These are phyloP conservation scores for Lucilia cuprina DNA, from an alignment of 1,140 invertebrate genomes.

Conservation along the genomic window DNA sequence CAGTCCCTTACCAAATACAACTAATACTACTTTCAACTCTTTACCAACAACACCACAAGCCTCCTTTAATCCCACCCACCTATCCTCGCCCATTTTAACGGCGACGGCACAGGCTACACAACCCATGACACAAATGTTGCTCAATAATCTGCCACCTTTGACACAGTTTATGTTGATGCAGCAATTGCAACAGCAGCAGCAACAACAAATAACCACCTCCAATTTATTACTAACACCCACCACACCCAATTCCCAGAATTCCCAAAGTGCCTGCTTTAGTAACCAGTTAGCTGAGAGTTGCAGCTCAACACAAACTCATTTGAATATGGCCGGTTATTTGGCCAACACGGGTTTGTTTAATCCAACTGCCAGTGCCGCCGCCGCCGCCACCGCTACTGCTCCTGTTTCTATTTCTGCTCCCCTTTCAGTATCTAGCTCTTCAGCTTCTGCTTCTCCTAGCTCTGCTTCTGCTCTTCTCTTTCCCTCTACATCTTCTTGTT, in stretches of 20 bases:
- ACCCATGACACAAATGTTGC: slow-evolving; percentile 23
- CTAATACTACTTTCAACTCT: slow-evolving; percentile 27
- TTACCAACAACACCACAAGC: not conserved
- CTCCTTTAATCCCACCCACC: not conserved
- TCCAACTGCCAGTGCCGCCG: not conserved
- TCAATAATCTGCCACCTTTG: slow-evolving; percentile 40
- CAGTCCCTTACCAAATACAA: slow-evolving; percentile 34
- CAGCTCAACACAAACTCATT: not conserved
- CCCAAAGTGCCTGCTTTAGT: not conserved
- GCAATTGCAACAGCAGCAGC: slow-evolving; percentile 49
- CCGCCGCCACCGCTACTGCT: not conserved
- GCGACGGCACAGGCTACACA: not conserved
- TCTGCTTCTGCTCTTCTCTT: slow-evolving; percentile 9
- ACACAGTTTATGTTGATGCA: slow-evolving; percentile 55
- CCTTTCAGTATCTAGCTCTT: too few relatives aligned
- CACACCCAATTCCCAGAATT: slow-evolving; percentile 43
- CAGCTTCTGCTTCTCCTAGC: not conserved
- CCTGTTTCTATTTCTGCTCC: not conserved
- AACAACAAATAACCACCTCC: slow-evolving; percentile 36
- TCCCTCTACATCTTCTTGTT: not conserved
- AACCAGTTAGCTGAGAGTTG: not conserved
- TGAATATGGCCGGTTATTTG: not conserved
- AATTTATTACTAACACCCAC: slow-evolving; percentile 55
- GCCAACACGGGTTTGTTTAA: not conserved
- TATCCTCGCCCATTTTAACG: too few relatives aligned